A percentile compares a stretch with the other conserved stretches of the same genome.
Conservation (phyloP, 2,797 vertebrate species). For the Sebastes jordani region DNA sequence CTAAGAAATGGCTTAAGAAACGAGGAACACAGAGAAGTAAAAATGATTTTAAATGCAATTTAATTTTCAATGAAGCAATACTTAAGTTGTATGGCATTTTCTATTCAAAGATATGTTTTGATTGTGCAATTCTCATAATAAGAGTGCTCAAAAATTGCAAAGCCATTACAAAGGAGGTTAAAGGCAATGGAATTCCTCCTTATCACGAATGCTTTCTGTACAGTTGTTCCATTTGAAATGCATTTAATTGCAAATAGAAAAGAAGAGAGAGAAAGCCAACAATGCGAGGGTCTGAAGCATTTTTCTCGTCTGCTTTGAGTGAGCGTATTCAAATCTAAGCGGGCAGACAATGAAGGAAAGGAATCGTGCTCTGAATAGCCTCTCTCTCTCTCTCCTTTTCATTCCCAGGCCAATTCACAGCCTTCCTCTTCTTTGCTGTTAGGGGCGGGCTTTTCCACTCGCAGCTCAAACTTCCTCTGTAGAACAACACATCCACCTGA, state of each 20-base stretch:
- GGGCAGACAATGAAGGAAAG: constrained; percentile 81
- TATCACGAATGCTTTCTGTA: constrained; percentile 86
- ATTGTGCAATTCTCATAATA: constrained; percentile 81
- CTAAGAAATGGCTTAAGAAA: constrained; percentile 57
- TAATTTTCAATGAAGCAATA: constrained; percentile 86
- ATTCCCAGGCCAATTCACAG: constrained; percentile 78
- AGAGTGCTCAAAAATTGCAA: constrained; percentile 80
- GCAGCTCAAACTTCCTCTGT: constrained; percentile 67
- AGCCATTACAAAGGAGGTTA: constrained; percentile 83
- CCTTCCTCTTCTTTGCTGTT: constrained; percentile 61
- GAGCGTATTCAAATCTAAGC: constrained; percentile 84
- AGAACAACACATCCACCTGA: constrained; percentile 72
- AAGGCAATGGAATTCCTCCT: constrained; percentile 83
- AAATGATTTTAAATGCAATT: constrained; percentile 84
- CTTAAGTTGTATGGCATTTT: constrained; percentile 81
- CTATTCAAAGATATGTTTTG: constrained; percentile 82
- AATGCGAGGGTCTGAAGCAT: constrained; percentile 82
- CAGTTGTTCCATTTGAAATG: constrained; percentile 89
- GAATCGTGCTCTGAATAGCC: constrained; percentile 85
- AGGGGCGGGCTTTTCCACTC: constrained; percentile 70
- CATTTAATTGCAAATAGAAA: constrained; percentile 90
- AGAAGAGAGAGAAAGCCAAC: constrained; percentile 82
- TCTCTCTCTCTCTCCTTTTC: constrained; percentile 71
- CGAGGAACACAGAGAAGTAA: constrained; percentile 64
- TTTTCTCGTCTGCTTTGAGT: constrained; percentile 83